Percentiles rank a stretch among this genome's conserved stretches.
Conservation (phyloP, 2,113 vertebrate genomes). For the Malurus cyaneus region DNA sequence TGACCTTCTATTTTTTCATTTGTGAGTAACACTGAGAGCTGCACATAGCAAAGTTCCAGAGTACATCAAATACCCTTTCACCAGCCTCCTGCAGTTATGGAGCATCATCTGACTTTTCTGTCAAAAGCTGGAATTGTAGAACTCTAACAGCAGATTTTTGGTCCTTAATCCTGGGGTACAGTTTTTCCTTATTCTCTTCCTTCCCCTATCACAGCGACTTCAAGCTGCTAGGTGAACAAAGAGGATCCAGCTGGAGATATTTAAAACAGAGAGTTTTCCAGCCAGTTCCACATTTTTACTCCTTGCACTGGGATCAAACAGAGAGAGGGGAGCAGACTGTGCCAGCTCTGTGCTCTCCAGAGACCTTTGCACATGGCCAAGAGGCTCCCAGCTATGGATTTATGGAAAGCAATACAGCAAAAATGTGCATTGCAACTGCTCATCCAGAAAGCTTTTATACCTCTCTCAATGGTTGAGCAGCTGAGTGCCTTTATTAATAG, state of each 20-base stretch:
- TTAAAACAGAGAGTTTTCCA: neutral
- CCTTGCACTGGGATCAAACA: neutral
- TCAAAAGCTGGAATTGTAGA: neutral
- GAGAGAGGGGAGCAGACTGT: neutral
- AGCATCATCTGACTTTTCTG: neutral
- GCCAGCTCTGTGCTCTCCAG: neutral
- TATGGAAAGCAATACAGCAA: conserved; percentile 39
- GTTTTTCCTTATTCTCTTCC: neutral
- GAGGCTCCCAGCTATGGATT: conserved; percentile 30
- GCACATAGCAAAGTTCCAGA: neutral
- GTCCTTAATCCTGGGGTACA: neutral
- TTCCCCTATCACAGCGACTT: neutral
- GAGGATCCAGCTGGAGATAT: neutral
- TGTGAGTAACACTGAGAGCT: neutral
- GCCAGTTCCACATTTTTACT: neutral
- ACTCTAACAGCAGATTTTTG: neutral
- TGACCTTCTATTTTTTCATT: neutral
- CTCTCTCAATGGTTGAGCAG: neutral
- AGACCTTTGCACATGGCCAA: neutral
- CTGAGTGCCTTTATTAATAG: conserved; percentile 52
- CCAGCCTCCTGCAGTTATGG: neutral
- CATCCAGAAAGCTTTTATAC: conserved; percentile 51
- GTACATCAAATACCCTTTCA: neutral
- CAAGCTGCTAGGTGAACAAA: neutral
- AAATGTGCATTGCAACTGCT: conserved; percentile 36